phyloP scores from a whole-genome alignment of 2,797 vertebrate species.

The Halcyon chelicuti region DNA sequence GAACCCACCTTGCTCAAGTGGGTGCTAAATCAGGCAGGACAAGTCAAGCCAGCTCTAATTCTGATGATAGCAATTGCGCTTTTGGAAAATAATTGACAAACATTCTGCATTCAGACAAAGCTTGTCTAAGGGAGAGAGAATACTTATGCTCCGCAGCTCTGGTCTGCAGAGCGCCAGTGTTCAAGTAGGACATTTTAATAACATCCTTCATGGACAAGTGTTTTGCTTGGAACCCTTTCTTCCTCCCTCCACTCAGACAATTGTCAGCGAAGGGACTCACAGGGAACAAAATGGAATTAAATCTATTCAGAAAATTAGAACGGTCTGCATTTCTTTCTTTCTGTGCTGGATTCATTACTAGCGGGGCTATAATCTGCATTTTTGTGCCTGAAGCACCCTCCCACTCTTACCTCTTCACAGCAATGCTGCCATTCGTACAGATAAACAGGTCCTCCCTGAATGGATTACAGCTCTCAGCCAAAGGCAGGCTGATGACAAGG shows the following conservation, averaged over 20 bases:
- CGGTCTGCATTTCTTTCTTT: conserved; percentile 29
- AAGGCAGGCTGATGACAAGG: conserved; percentile 5
- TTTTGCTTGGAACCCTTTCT: conserved; percentile 58
- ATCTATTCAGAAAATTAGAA: conserved; percentile 42
- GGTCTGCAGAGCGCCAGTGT: conserved; percentile 37
- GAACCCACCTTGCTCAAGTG: conserved; percentile 18
- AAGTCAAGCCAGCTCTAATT: conserved; percentile 37
- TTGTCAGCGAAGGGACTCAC: conserved; percentile 35
- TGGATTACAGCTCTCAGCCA: conserved; percentile 7
- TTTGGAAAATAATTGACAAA: conserved; percentile 69
- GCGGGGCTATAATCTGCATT: conserved; percentile 9
- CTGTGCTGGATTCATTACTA: conserved; percentile 36
- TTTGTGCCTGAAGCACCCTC: conserved; percentile 40
- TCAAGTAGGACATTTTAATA: conserved; percentile 69
- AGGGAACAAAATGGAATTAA: conserved; percentile 35
- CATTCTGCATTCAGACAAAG: conserved; percentile 55
- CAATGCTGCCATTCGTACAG: conserved; percentile 6
- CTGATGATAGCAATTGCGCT: conserved; percentile 69
- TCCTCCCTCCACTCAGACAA: conserved; percentile 13
- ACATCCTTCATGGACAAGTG: conserved; percentile 55
- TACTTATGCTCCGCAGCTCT: not conserved
- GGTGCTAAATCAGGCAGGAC: conserved; percentile 57
- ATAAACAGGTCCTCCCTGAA: conserved; percentile 26
- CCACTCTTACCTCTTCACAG: conserved; percentile 40
- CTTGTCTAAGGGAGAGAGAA: not conserved